These are phyloP conservation scores for Phrynocephalus guinanensis DNA, from an alignment of 2,797 vertebrate genomes.

Conservation along the genomic window DNA sequence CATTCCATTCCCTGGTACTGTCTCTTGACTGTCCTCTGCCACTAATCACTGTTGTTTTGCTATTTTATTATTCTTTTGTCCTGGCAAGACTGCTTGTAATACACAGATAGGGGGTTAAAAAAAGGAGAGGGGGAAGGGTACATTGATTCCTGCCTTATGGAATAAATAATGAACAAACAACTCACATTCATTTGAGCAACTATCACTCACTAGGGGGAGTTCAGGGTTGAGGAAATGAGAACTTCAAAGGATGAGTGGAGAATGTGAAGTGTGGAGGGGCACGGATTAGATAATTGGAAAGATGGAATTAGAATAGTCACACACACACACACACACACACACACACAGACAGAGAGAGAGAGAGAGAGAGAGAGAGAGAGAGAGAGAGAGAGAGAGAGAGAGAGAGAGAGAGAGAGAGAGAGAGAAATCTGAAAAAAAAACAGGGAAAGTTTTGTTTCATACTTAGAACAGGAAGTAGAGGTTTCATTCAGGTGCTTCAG, in stretches of 20 bases:
- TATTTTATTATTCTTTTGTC: slow-evolving; percentile 27
- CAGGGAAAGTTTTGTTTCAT: neutral
- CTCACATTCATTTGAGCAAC: neutral
- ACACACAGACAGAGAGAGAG: neutral
- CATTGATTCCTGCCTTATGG: slow-evolving; percentile 36
- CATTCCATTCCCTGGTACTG: neutral
- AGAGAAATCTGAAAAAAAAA: slow-evolving; percentile 6
- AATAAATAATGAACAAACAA: slow-evolving; percentile 46
- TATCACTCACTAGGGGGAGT: slow-evolving; percentile 42
- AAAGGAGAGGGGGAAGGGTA: slow-evolving; percentile 5
- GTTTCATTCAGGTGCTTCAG: neutral
- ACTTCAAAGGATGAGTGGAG: slow-evolving; percentile 32
- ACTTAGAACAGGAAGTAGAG: neutral
- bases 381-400: neutral
- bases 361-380: neutral
- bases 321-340: neutral
- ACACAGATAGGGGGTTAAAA: neutral
- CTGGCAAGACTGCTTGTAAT: slow-evolving; percentile 30
- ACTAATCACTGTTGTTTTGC: slow-evolving; percentile 19
- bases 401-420: neutral
- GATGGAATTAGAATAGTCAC: too few species aligned
- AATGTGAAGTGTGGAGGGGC: slow-evolving; percentile 37
- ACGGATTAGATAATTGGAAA: slow-evolving; percentile 7
- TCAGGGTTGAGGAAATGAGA: slow-evolving; percentile 1
- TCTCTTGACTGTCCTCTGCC: neutral